Evolutionary conservation across 2,888 invertebrate species (phyloP).

Genomic region (Mayetiola destructor): DNA sequence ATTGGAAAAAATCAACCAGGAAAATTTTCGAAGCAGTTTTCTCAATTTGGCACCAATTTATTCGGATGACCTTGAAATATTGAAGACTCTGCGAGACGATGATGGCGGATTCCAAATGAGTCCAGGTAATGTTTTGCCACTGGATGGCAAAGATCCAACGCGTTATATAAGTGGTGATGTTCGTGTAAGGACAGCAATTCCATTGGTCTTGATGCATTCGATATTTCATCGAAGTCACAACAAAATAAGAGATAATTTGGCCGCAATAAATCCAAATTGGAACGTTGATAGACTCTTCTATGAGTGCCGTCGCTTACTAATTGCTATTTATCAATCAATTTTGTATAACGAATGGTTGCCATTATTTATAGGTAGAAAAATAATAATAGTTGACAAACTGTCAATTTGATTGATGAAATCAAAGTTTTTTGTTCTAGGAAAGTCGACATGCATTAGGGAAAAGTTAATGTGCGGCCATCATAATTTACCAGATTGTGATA

Average conservation of each 20-base stretch:
- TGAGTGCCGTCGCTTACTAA: neutral
- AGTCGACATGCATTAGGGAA: no score
- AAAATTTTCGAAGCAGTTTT: no score
- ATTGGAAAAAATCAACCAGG: no score
- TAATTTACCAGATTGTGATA: neutral
- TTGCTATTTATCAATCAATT: neutral
- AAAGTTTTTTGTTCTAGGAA: no score
- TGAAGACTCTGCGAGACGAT: neutral
- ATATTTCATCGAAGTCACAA: neutral
- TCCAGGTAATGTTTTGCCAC: neutral
- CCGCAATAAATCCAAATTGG: neutral
- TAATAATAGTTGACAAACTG: no score
- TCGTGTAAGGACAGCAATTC: neutral
- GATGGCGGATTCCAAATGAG: neutral
- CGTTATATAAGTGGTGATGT: neutral
- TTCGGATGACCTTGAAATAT: neutral
- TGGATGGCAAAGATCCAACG: no score
- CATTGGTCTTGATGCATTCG: neutral
- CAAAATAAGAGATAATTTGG: neutral
- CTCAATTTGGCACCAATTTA: neutral
- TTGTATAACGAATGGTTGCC: constrained; percentile 1
- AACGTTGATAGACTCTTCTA: neutral
- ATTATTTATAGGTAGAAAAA: neutral
- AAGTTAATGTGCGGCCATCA: no score
- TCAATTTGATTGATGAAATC: no score